These are phyloP conservation scores for Cyprinella venusta DNA, from an alignment of 2,797 vertebrate species.

Conservation along the genomic window DNA sequence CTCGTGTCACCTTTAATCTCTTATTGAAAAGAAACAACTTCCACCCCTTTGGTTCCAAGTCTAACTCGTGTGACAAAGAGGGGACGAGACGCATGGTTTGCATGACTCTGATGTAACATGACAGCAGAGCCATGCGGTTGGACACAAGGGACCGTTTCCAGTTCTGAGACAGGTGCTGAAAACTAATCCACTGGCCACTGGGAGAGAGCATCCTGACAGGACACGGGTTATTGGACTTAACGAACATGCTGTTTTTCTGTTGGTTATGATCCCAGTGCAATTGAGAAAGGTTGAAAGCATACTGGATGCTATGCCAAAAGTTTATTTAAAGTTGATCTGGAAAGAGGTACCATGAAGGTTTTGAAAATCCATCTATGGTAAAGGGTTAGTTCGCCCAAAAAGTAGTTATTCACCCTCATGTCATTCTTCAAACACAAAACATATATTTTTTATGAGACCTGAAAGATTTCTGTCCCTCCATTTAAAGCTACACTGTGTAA, in stretches of 20 bases:
- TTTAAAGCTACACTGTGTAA: neutral
- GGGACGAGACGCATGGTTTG: constrained; percentile 27
- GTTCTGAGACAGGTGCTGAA: constrained; percentile 16
- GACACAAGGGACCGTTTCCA: constrained; percentile 32
- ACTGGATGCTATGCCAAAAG: neutral
- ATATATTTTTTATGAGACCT: neutral
- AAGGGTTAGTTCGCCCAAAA: neutral
- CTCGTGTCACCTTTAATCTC: neutral
- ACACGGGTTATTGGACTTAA: neutral
- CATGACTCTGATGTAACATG: constrained; percentile 36
- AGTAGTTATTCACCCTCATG: neutral
- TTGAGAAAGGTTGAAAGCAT: constrained; percentile 13
- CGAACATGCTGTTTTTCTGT: constrained; percentile 3
- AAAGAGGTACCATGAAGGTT: neutral
- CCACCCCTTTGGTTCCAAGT: constrained; percentile 25
- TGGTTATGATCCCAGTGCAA: neutral
- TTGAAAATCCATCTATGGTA: constrained; percentile 3
- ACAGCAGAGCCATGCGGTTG: constrained; percentile 28
- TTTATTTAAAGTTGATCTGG: neutral
- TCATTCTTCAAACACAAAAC: neutral
- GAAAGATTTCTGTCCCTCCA: neutral
- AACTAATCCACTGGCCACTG: constrained; percentile 24
- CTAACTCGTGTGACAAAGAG: constrained; percentile 35
- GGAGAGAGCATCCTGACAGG: neutral
- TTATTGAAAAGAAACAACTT: neutral